phyloP scores from a whole-genome alignment of 2,888 invertebrate genomes.

The Noctua janthe region DNA sequence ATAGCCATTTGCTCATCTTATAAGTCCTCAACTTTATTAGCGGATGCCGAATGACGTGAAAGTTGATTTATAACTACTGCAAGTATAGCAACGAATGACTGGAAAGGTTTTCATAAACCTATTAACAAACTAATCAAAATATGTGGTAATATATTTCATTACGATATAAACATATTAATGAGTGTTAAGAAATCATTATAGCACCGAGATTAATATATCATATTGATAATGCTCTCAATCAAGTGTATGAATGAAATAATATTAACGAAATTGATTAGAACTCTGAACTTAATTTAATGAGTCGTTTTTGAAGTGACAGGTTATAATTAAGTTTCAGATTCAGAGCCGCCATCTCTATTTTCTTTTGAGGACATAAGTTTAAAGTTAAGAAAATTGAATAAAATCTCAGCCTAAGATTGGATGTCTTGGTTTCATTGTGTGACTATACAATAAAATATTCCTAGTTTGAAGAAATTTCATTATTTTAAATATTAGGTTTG shows the following conservation, averaged over 20 bases:
- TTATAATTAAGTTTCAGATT: constrained; percentile 30
- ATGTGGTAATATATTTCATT: constrained; percentile 5
- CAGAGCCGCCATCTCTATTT: background rate
- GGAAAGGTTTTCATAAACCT: constrained; percentile 9
- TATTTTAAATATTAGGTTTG: background rate
- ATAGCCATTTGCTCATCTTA: background rate
- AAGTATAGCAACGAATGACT: background rate
- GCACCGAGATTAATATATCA: constrained; percentile 11
- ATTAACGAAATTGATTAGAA: constrained; percentile 36
- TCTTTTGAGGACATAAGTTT: background rate
- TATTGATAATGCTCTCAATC: constrained; percentile 16
- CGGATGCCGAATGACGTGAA: background rate
- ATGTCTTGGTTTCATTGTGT: constrained; percentile 7
- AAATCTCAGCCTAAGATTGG: background rate
- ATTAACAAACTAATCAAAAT: background rate
- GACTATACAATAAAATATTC: background rate
- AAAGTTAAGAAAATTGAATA: background rate
- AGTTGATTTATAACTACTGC: background rate
- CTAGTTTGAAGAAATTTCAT: background rate
- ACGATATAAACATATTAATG: constrained; percentile 7
- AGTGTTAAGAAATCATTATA: constrained; percentile 1
- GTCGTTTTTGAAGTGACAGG: constrained; percentile 29
- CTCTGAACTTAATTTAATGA: background rate
- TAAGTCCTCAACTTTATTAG: background rate
- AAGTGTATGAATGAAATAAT: constrained; percentile 36